Percentiles rank a stretch among this genome's conserved stretches.
Evolutionary conservation across 1,140 invertebrate species (phyloP).

Genomic region (Dreissena rostriformis): DNA sequence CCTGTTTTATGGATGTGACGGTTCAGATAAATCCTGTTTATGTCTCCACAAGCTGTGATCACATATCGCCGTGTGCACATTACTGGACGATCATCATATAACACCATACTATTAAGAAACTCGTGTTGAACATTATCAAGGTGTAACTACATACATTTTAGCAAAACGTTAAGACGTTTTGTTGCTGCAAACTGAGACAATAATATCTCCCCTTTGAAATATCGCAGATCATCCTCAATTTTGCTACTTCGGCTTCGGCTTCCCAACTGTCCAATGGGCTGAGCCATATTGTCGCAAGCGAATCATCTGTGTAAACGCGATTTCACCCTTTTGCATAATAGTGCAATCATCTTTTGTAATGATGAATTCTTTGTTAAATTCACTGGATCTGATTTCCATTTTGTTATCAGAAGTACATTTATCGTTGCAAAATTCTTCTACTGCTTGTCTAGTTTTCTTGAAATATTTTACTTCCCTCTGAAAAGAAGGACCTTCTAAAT

Average conservation of each 20-base stretch:
- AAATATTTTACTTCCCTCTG: slow-evolving; percentile 55
- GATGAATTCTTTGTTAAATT: slow-evolving; percentile 53
- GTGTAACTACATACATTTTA: too few relatives aligned
- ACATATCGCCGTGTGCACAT: too few relatives aligned
- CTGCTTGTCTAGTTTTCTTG: slow-evolving; percentile 27
- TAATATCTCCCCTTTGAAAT: too few relatives aligned
- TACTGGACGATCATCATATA: too few relatives aligned
- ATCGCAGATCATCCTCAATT: too few relatives aligned
- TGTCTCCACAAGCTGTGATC: too few relatives aligned
- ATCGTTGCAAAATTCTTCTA: slow-evolving; percentile 47
- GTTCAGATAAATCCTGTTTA: too few relatives aligned
- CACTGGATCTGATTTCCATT: neutral
- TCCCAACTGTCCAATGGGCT: slow-evolving; percentile 22
- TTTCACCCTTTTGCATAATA: slow-evolving; percentile 44
- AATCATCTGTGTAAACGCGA: slow-evolving; percentile 40
- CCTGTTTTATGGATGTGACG: too few relatives aligned
- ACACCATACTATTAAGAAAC: too few relatives aligned
- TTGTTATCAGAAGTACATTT: neutral
- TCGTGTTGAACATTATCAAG: too few relatives aligned
- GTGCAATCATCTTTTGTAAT: slow-evolving; percentile 36
- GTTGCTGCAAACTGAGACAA: too few relatives aligned
- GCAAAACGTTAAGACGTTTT: too few relatives aligned
- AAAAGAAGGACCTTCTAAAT: slow-evolving; percentile 26
- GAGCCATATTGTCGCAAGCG: slow-evolving; percentile 43
- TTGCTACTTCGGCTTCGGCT: neutral